Conservation (phyloP, 2,888 invertebrate genomes). For the Eristalis arbustorum region DNA sequence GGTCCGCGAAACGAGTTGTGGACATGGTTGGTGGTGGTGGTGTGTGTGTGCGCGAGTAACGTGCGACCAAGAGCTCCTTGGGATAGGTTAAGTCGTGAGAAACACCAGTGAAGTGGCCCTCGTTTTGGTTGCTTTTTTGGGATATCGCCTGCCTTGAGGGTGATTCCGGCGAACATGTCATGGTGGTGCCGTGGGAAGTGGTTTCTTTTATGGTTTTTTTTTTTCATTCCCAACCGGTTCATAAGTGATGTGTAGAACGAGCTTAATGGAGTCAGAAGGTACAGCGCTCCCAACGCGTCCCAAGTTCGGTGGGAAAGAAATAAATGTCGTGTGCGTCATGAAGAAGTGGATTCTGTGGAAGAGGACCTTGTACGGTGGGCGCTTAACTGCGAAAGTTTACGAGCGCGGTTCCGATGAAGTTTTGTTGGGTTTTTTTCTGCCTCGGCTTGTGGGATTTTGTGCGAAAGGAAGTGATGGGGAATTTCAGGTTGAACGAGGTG, state of each 20-base stretch:
- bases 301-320: background rate
- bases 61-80: conserved; percentile 46
- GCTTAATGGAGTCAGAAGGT: background rate
- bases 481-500: no score
- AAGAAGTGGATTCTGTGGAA: no score
- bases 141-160: conserved; percentile 24
- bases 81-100: conserved; percentile 64
- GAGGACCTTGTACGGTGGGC: no score
- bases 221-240: background rate
- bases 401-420: no score
- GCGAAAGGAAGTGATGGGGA: no score
- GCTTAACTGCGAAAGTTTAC: no score
- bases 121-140: conserved; percentile 1
- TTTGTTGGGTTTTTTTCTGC: no score
- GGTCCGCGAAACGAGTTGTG: background rate
- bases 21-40: background rate
- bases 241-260: background rate
- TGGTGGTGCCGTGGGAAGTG: conserved; percentile 40
- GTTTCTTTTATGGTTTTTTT: no score
- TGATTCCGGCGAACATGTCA: conserved; percentile 14
- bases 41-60: background rate
- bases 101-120: conserved; percentile 7
- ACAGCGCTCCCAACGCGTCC: background rate
- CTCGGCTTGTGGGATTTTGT: no score
- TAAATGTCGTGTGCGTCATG: background rate